Evolutionary conservation across 2,888 invertebrate species (phyloP), one percentile per base, ranked within the genome.

Genomic region (Troides helena): DNA sequence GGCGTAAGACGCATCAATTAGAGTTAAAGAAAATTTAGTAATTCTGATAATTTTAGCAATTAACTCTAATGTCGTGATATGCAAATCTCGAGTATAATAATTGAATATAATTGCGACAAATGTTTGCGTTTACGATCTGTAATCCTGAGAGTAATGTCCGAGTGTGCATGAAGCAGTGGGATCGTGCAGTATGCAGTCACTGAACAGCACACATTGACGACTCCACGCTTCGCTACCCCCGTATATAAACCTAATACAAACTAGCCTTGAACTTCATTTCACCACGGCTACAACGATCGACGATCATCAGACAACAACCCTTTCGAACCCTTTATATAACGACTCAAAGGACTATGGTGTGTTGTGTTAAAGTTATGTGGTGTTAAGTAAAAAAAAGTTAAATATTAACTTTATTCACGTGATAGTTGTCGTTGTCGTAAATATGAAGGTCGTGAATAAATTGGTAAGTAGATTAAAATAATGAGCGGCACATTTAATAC

Each of bases 201-300:
- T 80, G 82, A 80, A 78, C 69, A 18, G 76, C 77, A 76, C 76
- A 88, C 88, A 78, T 62, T 12, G 65, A 73, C 78, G 74, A 8
- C 70, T 72, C 79, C 82, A 88, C 92, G 91, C 81, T 89, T 83
- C 87, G 85, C 88, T 82, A 91, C 90, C 90, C 92, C 83, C 84
- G 85, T 92, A 92, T 92, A 92, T 92, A 92, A 90, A 80, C 85
- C 78, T 81, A 77, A 74, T 72, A 75, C 81, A 75, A 75, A 81
- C 82, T 88, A 88, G 87, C 93, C 93, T 93, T 92, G 93, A 93
- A 93, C 93, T 91, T 90, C 92, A 93, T 84, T 92, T 83, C 87
- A 84, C 81, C 85, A 83, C 85, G 66, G 62, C 65, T 57, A 61
- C 74, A 81, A 74, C 75, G 70, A 73, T 76, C 73, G 50, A 60